Conservation (phyloP, 2,113 vertebrate genomes). For the Mesocricetus auratus region DNA sequence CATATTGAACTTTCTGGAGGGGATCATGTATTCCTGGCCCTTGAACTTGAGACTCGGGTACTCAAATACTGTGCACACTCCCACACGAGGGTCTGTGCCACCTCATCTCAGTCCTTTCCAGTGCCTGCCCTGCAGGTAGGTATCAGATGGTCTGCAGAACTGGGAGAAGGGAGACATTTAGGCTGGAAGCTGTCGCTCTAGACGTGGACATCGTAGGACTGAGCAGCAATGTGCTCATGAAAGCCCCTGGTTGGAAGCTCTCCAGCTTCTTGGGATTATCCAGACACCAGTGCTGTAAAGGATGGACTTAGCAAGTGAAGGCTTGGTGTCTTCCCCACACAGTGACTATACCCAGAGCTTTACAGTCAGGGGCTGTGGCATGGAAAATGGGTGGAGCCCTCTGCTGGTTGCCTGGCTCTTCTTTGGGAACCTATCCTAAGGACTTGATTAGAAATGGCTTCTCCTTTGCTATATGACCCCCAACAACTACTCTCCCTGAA, state of each 20-base stretch:
- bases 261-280: background rate
- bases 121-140: background rate
- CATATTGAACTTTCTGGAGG: background rate
- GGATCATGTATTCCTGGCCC: background rate
- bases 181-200: background rate
- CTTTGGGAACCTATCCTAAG: too few relatives aligned
- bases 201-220: background rate
- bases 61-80: background rate
- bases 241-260: background rate
- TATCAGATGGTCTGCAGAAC: background rate
- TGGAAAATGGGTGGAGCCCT: background rate
- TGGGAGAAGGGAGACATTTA: background rate
- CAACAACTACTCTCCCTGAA: background rate
- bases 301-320: background rate
- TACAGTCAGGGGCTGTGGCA: background rate
- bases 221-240: background rate
- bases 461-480: background rate
- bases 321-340: background rate
- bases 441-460: background rate
- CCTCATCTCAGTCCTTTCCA: background rate
- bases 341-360: background rate
- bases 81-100: background rate
- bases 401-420: background rate
- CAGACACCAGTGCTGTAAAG: background rate
- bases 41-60: background rate